A percentile compares a stretch with the other conserved stretches of the same genome.
phyloP scores from a whole-genome alignment of 1,140 invertebrate species.

The Coelopa frigida region DNA sequence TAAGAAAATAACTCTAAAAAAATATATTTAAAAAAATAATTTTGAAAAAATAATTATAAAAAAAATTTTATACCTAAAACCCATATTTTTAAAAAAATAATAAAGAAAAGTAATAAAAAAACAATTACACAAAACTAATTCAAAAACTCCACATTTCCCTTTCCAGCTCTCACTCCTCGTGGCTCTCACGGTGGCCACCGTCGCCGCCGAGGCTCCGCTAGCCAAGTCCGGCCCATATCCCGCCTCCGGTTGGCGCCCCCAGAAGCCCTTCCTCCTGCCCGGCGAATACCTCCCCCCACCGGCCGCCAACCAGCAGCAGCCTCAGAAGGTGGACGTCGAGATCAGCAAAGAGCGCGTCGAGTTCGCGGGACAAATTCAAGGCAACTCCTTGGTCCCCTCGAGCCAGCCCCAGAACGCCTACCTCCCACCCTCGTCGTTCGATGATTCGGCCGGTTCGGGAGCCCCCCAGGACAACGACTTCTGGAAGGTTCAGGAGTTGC shows the following conservation, averaged over 20 bases:
- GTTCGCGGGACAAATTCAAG: constrained; percentile 17
- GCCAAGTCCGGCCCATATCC: constrained; percentile 22
- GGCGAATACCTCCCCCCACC: constrained; percentile 12
- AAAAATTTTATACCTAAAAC: background rate
- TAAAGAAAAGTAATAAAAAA: background rate
- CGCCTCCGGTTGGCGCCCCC: constrained; percentile 31
- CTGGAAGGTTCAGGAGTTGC: constrained; percentile 5
- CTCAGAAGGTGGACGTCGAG: constrained; percentile 17
- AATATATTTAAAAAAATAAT: too few relatives aligned
- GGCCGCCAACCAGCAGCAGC: background rate
- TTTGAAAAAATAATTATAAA: too few relatives aligned
- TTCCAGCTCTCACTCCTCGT: background rate
- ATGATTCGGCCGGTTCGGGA: constrained; percentile 4
- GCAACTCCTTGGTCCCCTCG: background rate
- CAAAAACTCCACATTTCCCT: background rate
- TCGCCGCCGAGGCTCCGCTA: constrained; percentile 4
- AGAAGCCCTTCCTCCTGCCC: constrained; percentile 28
- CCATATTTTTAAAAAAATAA: background rate
- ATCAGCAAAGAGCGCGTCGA: constrained; percentile 28
- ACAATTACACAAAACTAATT: background rate
- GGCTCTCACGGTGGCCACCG: background rate
- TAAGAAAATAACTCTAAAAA: too few relatives aligned
- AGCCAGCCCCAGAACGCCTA: constrained; percentile 8
- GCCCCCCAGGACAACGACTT: constrained; percentile 1
- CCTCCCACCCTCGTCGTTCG: constrained; percentile 11